Conservation (phyloP, 2,797 vertebrate species). For the Phoeniculus purpureus region DNA sequence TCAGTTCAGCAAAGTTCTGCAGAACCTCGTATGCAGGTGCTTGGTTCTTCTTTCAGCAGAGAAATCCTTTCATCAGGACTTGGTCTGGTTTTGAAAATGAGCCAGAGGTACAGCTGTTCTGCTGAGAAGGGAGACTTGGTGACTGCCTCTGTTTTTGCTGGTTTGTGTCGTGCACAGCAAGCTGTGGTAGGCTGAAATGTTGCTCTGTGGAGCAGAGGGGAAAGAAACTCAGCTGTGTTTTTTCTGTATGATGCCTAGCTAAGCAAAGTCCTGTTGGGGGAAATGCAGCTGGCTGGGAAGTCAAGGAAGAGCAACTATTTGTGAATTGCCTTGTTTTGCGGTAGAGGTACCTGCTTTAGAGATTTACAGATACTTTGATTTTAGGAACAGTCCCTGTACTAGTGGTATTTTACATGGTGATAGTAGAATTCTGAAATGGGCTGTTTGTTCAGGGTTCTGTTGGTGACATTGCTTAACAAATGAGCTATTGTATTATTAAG, state of each 20-base stretch:
- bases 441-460: conserved; percentile 56
- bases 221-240: not conserved
- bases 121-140: not conserved
- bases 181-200: not conserved
- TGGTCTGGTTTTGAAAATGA: not conserved
- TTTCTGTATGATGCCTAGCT: not conserved
- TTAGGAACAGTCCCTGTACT: not conserved
- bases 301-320: not conserved
- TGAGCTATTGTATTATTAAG: conserved; percentile 18
- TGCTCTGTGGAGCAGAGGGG: not conserved
- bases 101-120: not conserved
- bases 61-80: not conserved
- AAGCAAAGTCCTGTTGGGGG: not conserved
- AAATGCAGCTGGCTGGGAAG: not conserved
- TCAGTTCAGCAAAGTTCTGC: not conserved
- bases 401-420: not conserved
- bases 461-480: conserved; percentile 40
- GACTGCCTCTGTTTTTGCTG: not conserved
- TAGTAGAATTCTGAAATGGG: not conserved
- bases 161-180: not conserved
- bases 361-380: not conserved
- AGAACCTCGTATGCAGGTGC: not conserved
- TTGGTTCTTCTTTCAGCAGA: not conserved
- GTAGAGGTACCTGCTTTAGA: not conserved
- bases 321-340: too few species aligned